Base-by-base conservation (phyloP, 2,797 vertebrate species). In the Enteromius paludinosus region DNA sequence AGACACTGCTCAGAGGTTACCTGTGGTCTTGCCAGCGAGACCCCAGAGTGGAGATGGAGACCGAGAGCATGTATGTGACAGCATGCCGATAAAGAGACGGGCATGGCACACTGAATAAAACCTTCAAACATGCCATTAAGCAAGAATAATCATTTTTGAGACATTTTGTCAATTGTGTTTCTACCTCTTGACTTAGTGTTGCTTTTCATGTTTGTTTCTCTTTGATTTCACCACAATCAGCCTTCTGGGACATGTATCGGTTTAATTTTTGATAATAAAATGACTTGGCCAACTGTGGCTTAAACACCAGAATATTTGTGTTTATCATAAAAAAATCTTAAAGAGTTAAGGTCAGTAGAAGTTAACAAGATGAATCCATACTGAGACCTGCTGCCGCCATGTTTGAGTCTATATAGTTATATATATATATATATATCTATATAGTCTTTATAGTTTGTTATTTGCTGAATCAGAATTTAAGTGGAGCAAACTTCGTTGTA, bases 101-200 rank as follows among this genome's bases (percentile, higher is more conserved):
- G 95, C 95, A 12, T 96, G 95, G 95, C 91, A 92, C 64, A 87
- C 82, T 14, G 93, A 95, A 69, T 33, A 64, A 76, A 38, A 59
- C 1, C 15, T 20, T 65, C 8, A 71, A 20, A 3, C 20, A 47
- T n/a, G 7, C n/a, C 47, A 41, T 17, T 72, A 52, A 33, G 15
- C 54, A 12, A 70, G 33, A n/a, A 62, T 49, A 7, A 15, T 45
- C 20, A 14, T 20, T 64, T 38, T 43, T 75, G 43, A 49, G 25
- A 45, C 83, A 75, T 75, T 59, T 41, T 59, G n/a, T 41, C 3
- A 41, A 18, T 28, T 3, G 7, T 56, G 5, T 64, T 64, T 33
- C 54, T 43, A 28, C 54, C 35, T 28, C 14, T 18, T 59, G 72
- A 14, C 28, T 75, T 75, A 41, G n/a, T n/a, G 5, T n/a, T 25